Evolutionary conservation across 1,140 invertebrate species (phyloP), one percentile per base, ranked within the genome.

Genomic region (Palaemon carinicauda): DNA sequence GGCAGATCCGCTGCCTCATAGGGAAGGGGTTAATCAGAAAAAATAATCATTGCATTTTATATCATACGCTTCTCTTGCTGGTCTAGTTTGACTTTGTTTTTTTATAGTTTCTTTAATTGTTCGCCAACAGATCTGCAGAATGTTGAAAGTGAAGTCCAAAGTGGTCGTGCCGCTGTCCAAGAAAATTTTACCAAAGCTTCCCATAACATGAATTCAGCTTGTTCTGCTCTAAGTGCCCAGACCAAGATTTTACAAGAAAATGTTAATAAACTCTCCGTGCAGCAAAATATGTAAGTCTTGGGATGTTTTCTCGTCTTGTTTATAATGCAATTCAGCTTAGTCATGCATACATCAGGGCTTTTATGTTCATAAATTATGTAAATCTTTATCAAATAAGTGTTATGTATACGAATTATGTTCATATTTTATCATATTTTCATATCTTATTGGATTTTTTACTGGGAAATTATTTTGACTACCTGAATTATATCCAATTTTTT

Each of bases 241-340:
- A 75, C 83, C 14, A 86, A 86, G 75, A 56, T 50, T 0, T 15
- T 86, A 15, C 83, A 86, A 19, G 83, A 86, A 21, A 86, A 80
- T 71, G 50, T 86, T 60, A 80, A 24, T 77, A 86, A 86, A 21
- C 33, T 86, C 2, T 19, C 50, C 19, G 7, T 65, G 9, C 83
- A 86, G 29, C 83, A 86, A 50, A 86, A 86, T 53, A 69, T 52
- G 83, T 86, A 21, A 80, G 83, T 80, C 27, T 14, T 21, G 7
- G 14, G 14, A 27, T 15, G 3, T 60, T 60, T 60, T n/a, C 54
- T 24, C 7, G 10, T 24, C 94, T 27, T 92, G 93, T 90, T 92
- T 54, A 90, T 91, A 54, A 89, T 90, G 31, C 87, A 91, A 41
- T 3, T 1, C 0, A 41, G 12, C 7, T 12, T 41, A 41, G 12